phyloP scores from a whole-genome alignment of 2,113 vertebrate genomes.

The Channa maculata region DNA sequence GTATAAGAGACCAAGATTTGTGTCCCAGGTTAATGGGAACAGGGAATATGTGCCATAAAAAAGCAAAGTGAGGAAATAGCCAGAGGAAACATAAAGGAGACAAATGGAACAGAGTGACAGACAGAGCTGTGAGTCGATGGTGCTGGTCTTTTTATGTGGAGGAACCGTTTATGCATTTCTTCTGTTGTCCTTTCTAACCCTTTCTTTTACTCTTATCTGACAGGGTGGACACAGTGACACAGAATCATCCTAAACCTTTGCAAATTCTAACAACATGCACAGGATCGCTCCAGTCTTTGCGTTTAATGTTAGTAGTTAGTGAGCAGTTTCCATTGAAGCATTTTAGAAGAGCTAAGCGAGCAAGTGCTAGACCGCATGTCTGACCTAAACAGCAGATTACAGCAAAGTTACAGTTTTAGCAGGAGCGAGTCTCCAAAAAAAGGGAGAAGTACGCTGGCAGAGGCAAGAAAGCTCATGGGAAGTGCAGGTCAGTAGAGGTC shows the following conservation, averaged over 20 bases:
- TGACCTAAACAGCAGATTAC: constrained; percentile 4
- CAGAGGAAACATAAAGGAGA: constrained; percentile 47
- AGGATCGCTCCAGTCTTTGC: not conserved
- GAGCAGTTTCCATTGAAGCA: constrained; percentile 21
- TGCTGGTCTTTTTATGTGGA: constrained; percentile 69
- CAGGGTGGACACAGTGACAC: not conserved
- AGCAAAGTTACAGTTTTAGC: constrained; percentile 19
- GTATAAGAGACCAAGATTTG: constrained; percentile 27
- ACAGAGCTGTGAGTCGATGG: constrained; percentile 46
- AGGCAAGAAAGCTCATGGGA: constrained; percentile 45
- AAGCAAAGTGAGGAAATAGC: constrained; percentile 61
- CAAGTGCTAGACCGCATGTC: constrained; percentile 16
- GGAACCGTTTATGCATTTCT: constrained; percentile 1
- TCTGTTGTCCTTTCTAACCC: constrained; percentile 5
- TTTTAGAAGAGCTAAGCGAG: constrained; percentile 41
- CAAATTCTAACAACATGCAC: constrained; percentile 34
- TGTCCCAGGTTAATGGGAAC: constrained; percentile 59
- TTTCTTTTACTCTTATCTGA: constrained; percentile 15
- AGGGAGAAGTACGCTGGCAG: constrained; percentile 29
- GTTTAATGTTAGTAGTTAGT: constrained; percentile 39
- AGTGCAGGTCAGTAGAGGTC: not conserved
- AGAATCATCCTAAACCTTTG: not conserved
- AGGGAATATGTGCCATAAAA: constrained; percentile 51
- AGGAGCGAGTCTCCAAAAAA: constrained; percentile 20
- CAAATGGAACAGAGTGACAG: constrained; percentile 37